phyloP scores from a whole-genome alignment of 1,140 invertebrate species.

The Pachypeltis micranthus region DNA sequence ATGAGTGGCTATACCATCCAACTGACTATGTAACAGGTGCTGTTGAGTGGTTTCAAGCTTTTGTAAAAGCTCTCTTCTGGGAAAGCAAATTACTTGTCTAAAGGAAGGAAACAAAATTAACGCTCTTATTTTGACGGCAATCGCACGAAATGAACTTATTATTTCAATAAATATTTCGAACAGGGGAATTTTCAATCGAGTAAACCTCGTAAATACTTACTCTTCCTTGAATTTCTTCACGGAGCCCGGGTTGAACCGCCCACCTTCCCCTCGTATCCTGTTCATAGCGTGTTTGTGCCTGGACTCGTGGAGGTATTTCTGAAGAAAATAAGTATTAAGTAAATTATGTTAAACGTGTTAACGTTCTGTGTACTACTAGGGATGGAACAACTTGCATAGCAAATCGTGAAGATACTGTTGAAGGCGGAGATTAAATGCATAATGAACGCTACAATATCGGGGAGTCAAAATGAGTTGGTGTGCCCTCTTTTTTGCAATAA shows the following conservation, averaged over 20 bases:
- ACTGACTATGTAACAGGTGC: neutral
- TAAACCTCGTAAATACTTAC: too few species aligned
- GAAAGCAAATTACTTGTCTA: too few species aligned
- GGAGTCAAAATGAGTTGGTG: too few species aligned
- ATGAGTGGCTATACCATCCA: neutral
- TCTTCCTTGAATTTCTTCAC: constrained; percentile 39
- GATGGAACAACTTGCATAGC: neutral
- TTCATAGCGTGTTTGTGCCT: constrained; percentile 97
- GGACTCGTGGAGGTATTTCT: constrained; percentile 99
- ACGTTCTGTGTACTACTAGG: neutral
- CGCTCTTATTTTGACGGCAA: too few species aligned
- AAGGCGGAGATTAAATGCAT: too few species aligned
- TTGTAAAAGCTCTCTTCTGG: neutral
- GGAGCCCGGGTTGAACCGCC: constrained; percentile 78
- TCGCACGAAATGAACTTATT: too few species aligned
- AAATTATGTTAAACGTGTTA: neutral
- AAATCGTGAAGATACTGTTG: neutral
- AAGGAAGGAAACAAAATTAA: too few species aligned
- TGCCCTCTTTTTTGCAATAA: too few species aligned
- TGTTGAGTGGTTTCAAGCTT: neutral
- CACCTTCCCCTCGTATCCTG: constrained; percentile 88
- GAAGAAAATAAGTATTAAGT: constrained; percentile 37
- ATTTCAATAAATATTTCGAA: too few species aligned
- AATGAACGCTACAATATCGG: too few species aligned
- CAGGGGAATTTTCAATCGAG: too few species aligned